These are phyloP conservation scores for Mus musculus DNA, from an alignment of 2,113 vertebrate species.

Conservation along the genomic window DNA sequence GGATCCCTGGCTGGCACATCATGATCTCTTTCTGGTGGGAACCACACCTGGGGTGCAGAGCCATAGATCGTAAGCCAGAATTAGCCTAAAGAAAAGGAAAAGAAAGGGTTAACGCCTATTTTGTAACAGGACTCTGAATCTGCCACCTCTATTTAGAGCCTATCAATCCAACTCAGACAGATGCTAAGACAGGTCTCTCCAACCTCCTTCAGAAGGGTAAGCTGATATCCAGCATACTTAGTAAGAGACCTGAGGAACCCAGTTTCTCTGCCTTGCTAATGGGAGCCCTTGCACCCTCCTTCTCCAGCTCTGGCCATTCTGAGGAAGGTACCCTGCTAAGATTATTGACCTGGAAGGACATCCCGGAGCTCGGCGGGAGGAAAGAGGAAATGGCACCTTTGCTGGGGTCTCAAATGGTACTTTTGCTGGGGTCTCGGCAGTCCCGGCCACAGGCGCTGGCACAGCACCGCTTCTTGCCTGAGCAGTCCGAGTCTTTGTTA, in stretches of 20 bases:
- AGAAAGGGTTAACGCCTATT: background rate
- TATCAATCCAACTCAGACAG: no score
- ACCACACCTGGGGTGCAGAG: background rate
- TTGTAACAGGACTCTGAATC: background rate
- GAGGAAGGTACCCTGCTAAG: background rate
- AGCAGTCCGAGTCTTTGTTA: constrained; percentile 36
- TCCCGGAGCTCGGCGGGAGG: background rate
- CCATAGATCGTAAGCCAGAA: background rate
- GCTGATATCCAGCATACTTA: background rate
- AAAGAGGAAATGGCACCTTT: constrained; percentile 30
- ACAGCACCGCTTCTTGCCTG: constrained; percentile 33
- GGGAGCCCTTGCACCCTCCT: background rate
- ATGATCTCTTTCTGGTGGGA: background rate
- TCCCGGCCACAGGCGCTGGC: constrained; percentile 67
- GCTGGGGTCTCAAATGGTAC: constrained; percentile 46
- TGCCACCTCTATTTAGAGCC: background rate
- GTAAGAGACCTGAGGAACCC: background rate
- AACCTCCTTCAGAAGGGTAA: background rate
- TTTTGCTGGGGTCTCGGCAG: constrained; percentile 66
- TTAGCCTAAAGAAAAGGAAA: constrained; percentile 67
- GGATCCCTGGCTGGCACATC: background rate
- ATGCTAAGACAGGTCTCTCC: background rate
- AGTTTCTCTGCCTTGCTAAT: background rate
- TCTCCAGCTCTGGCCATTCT: background rate
- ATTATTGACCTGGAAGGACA: background rate